phyloP scores from a whole-genome alignment of 2,797 vertebrate genomes.

The Falco concolor region DNA sequence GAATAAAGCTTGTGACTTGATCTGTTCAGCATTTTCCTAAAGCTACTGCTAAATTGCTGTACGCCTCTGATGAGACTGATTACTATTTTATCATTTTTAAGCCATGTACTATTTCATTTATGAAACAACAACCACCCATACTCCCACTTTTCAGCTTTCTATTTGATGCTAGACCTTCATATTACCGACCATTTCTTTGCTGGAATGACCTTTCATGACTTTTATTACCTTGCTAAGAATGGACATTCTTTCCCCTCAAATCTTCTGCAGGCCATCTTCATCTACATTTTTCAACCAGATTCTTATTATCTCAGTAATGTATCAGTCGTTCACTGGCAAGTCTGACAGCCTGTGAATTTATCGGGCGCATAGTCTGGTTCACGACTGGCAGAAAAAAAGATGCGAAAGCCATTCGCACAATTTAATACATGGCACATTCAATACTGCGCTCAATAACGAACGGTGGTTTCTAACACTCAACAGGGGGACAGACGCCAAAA shows the following conservation, averaged over 20 bases:
- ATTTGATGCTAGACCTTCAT: not conserved
- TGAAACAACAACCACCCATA: not conserved
- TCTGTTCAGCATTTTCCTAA: not conserved
- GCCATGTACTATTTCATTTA: not conserved
- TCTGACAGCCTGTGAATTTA: constrained; percentile 25
- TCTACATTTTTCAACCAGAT: not conserved
- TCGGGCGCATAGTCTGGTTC: not conserved
- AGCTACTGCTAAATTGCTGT: not conserved
- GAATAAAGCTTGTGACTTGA: not conserved
- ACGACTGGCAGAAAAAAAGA: not conserved
- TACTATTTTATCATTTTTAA: not conserved
- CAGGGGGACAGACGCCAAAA: not conserved
- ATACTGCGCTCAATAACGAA: not conserved
- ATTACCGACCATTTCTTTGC: not conserved
- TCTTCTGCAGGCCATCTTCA: not conserved
- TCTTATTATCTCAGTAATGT: not conserved
- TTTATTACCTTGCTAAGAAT: not conserved
- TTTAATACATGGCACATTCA: not conserved
- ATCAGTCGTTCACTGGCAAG: not conserved
- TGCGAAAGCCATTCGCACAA: not conserved
- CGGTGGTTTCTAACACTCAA: not conserved
- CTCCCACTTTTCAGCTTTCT: not conserved
- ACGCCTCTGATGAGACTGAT: not conserved
- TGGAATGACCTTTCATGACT: not conserved
- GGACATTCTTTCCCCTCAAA: not conserved